A percentile compares a stretch with the other conserved stretches of the same genome.
Conservation (phyloP, 2,797 vertebrate genomes). For the Channallabes apus region DNA sequence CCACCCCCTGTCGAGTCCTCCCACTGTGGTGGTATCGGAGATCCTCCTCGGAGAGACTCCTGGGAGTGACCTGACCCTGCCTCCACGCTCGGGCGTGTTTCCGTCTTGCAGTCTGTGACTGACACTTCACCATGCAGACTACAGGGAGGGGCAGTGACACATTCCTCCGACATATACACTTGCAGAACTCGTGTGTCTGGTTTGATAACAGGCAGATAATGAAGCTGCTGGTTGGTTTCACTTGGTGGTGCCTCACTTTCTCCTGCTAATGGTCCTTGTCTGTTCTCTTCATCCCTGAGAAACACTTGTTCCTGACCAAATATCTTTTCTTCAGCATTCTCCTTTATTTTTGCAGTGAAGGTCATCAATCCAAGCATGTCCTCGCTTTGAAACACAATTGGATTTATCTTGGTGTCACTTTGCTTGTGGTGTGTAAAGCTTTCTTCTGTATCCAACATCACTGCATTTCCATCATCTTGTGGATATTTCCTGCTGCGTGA, state of each 20-base stretch:
- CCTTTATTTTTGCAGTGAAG: neutral
- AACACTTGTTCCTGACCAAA: neutral
- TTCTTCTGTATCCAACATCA: constrained; percentile 14
- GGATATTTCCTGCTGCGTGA: neutral
- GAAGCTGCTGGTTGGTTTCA: constrained; percentile 33
- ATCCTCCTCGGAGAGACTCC: neutral
- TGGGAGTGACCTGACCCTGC: constrained; percentile 41
- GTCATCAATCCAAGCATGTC: neutral
- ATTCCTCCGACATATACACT: constrained; percentile 50
- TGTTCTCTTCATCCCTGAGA: neutral
- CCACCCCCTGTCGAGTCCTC: constrained; percentile 24
- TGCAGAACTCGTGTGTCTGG: constrained; percentile 53
- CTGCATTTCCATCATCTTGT: neutral
- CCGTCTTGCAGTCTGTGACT: constrained; percentile 42
- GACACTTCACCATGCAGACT: constrained; percentile 37
- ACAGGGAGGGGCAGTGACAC: constrained; percentile 45
- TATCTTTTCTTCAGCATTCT: neutral
- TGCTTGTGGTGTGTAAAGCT: neutral
- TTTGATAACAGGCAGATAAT: constrained; percentile 33
- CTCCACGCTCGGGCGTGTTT: constrained; percentile 39
- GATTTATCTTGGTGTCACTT: neutral
- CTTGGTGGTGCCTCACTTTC: constrained; percentile 33
- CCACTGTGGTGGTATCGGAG: constrained; percentile 17
- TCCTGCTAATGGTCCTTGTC: neutral
- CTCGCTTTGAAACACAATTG: neutral